Percentiles rank a stretch among this genome's conserved stretches.
These are phyloP conservation scores for Actinemys pallida DNA, from an alignment of 2,113 vertebrate genomes.

Conservation along the genomic window DNA sequence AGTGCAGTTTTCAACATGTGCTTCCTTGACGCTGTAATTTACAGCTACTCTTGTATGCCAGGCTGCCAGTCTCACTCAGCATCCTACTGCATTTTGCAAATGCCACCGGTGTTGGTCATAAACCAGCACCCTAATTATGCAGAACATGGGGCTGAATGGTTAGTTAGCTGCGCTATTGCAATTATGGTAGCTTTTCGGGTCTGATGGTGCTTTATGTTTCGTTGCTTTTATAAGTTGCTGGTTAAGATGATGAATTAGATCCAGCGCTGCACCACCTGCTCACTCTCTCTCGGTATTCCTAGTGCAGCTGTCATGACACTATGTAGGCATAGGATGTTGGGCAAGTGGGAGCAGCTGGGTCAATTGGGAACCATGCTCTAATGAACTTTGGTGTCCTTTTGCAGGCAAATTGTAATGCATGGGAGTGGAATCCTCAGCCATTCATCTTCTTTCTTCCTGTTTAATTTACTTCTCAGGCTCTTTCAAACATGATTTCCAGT, in stretches of 20 bases:
- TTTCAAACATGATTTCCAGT: not conserved
- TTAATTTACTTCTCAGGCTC: not conserved
- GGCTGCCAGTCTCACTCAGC: constrained; percentile 2
- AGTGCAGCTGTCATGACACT: fast-evolving
- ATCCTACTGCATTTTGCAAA: constrained; percentile 72
- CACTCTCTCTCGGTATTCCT: not conserved
- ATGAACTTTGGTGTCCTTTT: not conserved
- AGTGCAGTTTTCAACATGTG: not conserved
- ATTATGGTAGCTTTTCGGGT: constrained; percentile 78
- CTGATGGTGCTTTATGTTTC: constrained; percentile 76
- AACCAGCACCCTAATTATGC: constrained; percentile 80
- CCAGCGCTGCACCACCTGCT: constrained; percentile 60
- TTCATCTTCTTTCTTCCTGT: not conserved
- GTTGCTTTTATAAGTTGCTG: constrained; percentile 78
- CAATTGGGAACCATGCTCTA: not conserved
- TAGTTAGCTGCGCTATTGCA: constrained; percentile 75
- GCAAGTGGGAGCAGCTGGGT: not conserved
- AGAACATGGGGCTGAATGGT: constrained; percentile 71
- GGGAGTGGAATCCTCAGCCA: fast-evolving
- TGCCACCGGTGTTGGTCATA: constrained; percentile 72
- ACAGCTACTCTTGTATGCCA: constrained; percentile 28
- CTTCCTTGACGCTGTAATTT: constrained; percentile 39
- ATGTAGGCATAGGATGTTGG: not conserved
- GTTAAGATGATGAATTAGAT: constrained; percentile 80
- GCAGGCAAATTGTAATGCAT: not conserved